Percentiles rank a stretch among this genome's conserved stretches.
Conservation (phyloP, 2,797 vertebrate genomes). For the Astyanax mexicanus region DNA sequence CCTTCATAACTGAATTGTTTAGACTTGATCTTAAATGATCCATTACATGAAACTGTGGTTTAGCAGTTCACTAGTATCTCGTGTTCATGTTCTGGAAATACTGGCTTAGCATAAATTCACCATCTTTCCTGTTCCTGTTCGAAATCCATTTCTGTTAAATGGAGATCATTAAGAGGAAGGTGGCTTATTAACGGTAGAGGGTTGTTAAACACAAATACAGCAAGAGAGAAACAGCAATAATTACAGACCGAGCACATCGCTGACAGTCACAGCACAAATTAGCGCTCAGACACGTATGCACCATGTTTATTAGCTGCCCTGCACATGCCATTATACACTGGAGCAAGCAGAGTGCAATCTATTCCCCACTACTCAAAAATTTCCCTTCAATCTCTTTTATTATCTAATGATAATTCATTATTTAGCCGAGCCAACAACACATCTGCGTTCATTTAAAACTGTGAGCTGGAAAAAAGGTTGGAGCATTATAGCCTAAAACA, state of each 20-base stretch:
- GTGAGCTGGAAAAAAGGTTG: neutral
- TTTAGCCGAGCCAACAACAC: neutral
- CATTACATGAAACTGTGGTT: too few species aligned
- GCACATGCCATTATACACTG: neutral
- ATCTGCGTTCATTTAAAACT: neutral
- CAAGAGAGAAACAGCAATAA: conserved; percentile 35
- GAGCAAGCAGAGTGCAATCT: neutral
- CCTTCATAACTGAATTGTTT: too few species aligned
- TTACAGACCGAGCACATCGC: conserved; percentile 49
- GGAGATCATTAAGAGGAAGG: conserved; percentile 32
- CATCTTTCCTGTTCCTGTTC: conserved; percentile 1
- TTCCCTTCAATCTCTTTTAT: neutral
- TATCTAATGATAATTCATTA: neutral
- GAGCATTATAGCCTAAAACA: neutral
- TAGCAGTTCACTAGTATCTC: too few species aligned
- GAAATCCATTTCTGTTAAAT: conserved; percentile 1
- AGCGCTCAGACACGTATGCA: conserved; percentile 44
- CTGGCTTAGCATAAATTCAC: neutral
- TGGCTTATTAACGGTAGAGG: conserved; percentile 50
- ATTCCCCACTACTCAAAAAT: neutral
- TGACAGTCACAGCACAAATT: conserved; percentile 50
- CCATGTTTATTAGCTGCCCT: conserved; percentile 41
- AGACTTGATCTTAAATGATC: too few species aligned
- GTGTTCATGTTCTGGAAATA: too few species aligned
- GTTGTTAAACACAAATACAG: conserved; percentile 40